Base-by-base conservation (phyloP, 1,140 invertebrate species). In the Colletes latitarsis region DNA sequence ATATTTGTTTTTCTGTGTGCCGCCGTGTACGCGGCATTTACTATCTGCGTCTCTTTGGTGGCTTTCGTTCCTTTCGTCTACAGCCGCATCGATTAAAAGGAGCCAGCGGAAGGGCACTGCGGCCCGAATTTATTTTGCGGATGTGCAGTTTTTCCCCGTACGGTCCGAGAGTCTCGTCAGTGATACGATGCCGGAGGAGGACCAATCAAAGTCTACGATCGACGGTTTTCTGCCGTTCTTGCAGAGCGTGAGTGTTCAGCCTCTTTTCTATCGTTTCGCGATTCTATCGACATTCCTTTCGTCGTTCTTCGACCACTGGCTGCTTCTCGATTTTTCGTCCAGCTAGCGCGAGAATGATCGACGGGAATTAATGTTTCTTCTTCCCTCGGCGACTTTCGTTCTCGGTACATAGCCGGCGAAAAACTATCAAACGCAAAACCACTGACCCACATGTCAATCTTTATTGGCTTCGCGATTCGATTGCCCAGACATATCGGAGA, bases 161-260 rank as follows among this genome's bases (percentile, higher is more conserved):
- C 55, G 17, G 43, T 4, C 60, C 46, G 1, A 15, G 10, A 74
- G 43, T 68, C 55, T 69, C 14, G 14, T 41, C 52, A 58, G 39
- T 10, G 19, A 19, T 19, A 72, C 58, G 9, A 88, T 88, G 86
- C 71, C 85, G 19, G 60, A 73, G 30, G 60, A 73, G 12, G 46
- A 85, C 9, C 78, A 77, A n/a, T 12, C 62, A 6, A 81, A 90
- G 41, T 80, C 91, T 69, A 82, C 85, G 66, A 92, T 93, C 68
- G 90, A 93, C 77, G 90, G 92, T 75, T 83, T 93, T 57, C 91
- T 91, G 88, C 89, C 91, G n/a, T 93, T 93, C 77, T 72, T 93
- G 43, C 91, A 92, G 75, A 93, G 89, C 72, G 92, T 93, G 83
- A 92, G 92, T 91, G 87, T 84, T 91, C 10, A 41, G 30, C 60